A percentile compares a stretch with the other conserved stretches of the same genome.
phyloP scores from a whole-genome alignment of 2,888 invertebrate genomes.

The Diogma glabrata region DNA sequence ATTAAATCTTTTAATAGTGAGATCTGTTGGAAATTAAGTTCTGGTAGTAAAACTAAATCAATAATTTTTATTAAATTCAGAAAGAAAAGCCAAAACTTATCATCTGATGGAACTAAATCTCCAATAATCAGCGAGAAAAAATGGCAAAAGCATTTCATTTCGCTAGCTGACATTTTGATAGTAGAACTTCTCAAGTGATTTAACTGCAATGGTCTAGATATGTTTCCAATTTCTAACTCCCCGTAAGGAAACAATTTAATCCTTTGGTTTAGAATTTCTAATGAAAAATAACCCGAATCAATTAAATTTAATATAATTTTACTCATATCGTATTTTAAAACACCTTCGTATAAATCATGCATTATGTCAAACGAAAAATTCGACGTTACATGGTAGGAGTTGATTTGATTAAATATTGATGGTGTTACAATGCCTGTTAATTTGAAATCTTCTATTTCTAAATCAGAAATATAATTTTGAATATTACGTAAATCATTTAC shows the following conservation, averaged over 20 bases:
- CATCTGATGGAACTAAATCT: neutral
- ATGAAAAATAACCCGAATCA: neutral
- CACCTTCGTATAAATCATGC: neutral
- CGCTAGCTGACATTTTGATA: conserved; percentile 1
- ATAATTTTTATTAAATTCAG: conserved; percentile 3
- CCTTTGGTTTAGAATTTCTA: neutral
- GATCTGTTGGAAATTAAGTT: neutral
- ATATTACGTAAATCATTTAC: neutral
- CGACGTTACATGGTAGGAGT: neutral
- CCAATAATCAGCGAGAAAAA: neutral
- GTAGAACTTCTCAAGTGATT: conserved; percentile 3
- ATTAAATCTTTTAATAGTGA: neutral
- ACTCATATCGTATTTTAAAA: conserved; percentile 1
- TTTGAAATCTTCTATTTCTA: neutral
- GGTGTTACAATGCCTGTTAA: neutral
- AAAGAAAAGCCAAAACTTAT: neutral
- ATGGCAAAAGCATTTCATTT: conserved; percentile 1
- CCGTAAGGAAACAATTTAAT: neutral
- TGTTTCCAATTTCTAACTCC: neutral
- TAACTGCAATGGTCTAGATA: neutral
- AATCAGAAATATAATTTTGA: neutral
- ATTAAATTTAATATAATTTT: neutral
- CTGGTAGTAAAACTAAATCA: neutral
- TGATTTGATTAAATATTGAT: neutral
- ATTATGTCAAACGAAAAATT: conserved; percentile 3